phyloP scores from a whole-genome alignment of 2,888 invertebrate genomes.

The Pristionchus arcanus region DNA sequence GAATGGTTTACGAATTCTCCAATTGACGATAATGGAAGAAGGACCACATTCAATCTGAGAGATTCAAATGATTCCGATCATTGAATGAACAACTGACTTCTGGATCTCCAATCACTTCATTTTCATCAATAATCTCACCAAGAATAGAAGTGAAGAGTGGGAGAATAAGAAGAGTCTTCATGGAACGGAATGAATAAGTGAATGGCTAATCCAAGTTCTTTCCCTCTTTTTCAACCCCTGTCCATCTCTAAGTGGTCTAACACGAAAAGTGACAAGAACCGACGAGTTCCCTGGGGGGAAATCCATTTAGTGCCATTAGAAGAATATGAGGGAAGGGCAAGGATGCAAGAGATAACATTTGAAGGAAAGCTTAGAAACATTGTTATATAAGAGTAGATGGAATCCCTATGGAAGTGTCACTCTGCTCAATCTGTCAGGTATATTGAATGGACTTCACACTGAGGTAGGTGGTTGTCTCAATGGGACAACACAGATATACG shows the following conservation, averaged over 20 bases:
- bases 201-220: conserved; percentile 32
- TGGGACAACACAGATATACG: conserved; percentile 13
- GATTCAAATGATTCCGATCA: neutral
- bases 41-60: conserved; percentile 37
- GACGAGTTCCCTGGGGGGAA: neutral
- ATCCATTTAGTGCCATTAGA: conserved; percentile 20
- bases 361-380: neutral
- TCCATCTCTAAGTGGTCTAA: conserved; percentile 48
- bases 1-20: neutral
- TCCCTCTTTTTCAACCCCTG: conserved; percentile 10
- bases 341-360: neutral
- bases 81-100: neutral
- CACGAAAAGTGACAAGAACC: conserved; percentile 43
- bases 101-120: conserved; percentile 21
- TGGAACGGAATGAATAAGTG: conserved; percentile 1
- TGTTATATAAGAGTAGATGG: neutral
- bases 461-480: conserved; percentile 15
- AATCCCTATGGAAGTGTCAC: neutral
- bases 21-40: conserved; percentile 46
- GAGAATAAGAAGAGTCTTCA: neutral
- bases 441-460: neutral
- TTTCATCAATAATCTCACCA: conserved; percentile 2
- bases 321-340: conserved; percentile 4
- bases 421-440: conserved; percentile 24
- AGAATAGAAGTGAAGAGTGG: neutral